phyloP scores from a whole-genome alignment of 2,888 invertebrate genomes.

The Amiota mariae region DNA sequence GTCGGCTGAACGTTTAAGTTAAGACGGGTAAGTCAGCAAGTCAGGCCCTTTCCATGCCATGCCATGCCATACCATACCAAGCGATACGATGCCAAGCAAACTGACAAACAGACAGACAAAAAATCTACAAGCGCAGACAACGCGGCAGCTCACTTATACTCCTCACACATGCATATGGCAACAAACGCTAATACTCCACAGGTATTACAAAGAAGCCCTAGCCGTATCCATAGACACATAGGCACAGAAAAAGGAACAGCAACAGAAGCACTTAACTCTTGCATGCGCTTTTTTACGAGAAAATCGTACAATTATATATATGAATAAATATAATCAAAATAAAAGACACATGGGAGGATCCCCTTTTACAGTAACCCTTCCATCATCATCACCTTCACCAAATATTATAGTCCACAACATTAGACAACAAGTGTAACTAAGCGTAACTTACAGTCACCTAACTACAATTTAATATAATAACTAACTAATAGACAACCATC shows the following conservation, averaged over 20 bases:
- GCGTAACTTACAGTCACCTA: not conserved
- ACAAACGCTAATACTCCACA: constrained; percentile 9
- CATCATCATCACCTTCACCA: no score
- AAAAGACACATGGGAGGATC: no score
- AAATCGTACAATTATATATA: no score
- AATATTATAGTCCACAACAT: no score
- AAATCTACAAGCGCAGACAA: constrained; percentile 46
- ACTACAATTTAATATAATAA: not conserved
- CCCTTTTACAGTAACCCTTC: no score
- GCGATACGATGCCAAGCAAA: not conserved
- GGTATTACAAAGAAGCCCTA: no score
- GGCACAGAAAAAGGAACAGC: not conserved
- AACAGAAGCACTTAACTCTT: not conserved
- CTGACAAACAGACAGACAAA: constrained; percentile 39
- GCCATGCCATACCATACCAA: not conserved
- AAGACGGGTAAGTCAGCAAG: constrained; percentile 39
- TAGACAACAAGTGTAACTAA: no score
- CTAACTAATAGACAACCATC: constrained; percentile 21
- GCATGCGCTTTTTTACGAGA: not conserved
- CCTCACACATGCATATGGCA: constrained; percentile 60
- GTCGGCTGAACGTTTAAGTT: no score
- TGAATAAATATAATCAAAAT: no score
- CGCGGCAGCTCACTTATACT: constrained; percentile 58
- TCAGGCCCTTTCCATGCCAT: not conserved
- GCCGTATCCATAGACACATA: no score